Base-by-base conservation (phyloP, 2,113 vertebrate species). In the Salvator merianae region DNA sequence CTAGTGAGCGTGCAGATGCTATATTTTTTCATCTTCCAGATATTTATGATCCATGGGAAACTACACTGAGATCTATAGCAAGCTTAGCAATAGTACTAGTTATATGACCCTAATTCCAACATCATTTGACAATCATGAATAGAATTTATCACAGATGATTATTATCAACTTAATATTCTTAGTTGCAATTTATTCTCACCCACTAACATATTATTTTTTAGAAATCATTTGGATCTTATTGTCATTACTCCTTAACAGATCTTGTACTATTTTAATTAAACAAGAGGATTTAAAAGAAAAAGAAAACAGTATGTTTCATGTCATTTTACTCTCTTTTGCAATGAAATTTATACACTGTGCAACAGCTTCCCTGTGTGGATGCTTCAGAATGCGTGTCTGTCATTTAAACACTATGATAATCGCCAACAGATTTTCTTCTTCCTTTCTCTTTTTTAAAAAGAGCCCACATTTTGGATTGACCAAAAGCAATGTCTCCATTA, bases 211-310 rank as follows among this genome's bases (percentile, higher is more conserved):
- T n/a, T 1, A 65, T 74, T 81, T 84, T 6, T 50, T 32, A 70
- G 1, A 7, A 82, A 68, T 73, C 85, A 18, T 75, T 84, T 80
- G 38, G 84, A 0, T 24, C 40, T 83, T 68, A 82, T 77, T 85
- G 18, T 32, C 55, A 47, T 63, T 3, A 73, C 16, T 34, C 12
- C 84, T 76, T 85, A 24, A 1, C 77, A 86, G 9, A 73, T 80
- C 74, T 82, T 40, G 83, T 10, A 12, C n/a, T 34, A 80, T 22
- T 69, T 69, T 70, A 70, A 68, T 70, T 69, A 70, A 70, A 47
- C 66, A 34, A 70, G 65, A 53, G n/a, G 13, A 12, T 50, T 76
- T 68, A 78, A 8, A 55, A 65, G 3, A 86, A 79, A 84, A 75
- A 0, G 1, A 55, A 14, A 43, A 34, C 7, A 34, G 4, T 7